phyloP scores from a whole-genome alignment of 2,888 invertebrate genomes.

The Synergus japonicus region DNA sequence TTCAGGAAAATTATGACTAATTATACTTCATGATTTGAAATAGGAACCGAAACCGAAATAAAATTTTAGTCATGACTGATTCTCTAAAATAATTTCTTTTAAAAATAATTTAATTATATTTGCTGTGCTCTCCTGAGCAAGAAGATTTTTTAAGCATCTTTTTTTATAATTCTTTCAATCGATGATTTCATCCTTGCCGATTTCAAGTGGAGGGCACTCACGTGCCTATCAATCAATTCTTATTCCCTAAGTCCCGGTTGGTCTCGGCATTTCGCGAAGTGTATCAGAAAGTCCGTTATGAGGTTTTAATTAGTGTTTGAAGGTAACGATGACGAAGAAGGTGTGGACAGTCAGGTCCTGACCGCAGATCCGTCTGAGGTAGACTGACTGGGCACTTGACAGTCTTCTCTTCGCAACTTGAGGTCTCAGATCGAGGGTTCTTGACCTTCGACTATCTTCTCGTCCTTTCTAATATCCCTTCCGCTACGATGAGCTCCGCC shows the following conservation, averaged over 20 bases:
- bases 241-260: neutral
- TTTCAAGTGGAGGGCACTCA: neutral
- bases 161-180: slow-evolving; percentile 20
- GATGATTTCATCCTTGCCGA: neutral
- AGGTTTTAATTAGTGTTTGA: slow-evolving; percentile 47
- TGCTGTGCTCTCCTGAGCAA: neutral
- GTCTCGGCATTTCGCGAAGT: slow-evolving; percentile 23
- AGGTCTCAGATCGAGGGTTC: slow-evolving; percentile 49
- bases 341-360: slow-evolving; percentile 43
- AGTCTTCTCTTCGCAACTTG: slow-evolving; percentile 45
- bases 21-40: neutral
- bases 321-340: slow-evolving; percentile 45
- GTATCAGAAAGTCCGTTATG: slow-evolving; percentile 43
- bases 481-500: slow-evolving; percentile 36
- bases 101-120: neutral
- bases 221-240: slow-evolving; percentile 14
- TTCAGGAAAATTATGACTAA: neutral
- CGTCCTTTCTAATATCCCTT: slow-evolving; percentile 46
- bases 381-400: slow-evolving; percentile 45
- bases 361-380: slow-evolving; percentile 42
- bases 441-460: slow-evolving; percentile 52
- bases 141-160: neutral
- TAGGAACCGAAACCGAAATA: neutral
- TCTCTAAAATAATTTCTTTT: neutral
- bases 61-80: neutral